Conservation (phyloP, 92 coral and sea anemone species). For the Bergia sp. region DNA sequence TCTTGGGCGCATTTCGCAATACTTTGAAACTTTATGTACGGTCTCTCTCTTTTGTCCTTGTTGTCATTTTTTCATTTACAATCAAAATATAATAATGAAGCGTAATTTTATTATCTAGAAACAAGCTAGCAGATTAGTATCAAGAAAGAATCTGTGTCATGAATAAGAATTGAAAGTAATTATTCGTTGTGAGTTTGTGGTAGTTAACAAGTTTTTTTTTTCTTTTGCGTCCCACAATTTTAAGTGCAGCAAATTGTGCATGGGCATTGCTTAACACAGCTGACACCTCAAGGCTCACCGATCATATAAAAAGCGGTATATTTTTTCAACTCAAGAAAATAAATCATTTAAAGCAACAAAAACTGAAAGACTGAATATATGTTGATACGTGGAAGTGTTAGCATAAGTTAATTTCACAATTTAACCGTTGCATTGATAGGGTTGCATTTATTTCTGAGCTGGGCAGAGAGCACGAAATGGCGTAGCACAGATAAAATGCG, state of each 20-base stretch:
- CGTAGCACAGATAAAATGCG: not conserved
- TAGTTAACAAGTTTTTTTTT: not conserved
- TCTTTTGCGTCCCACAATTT: not conserved
- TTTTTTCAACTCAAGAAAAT: no score
- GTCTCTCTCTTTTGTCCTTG: not conserved
- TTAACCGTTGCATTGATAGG: not conserved
- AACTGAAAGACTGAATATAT: not conserved
- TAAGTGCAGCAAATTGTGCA: not conserved
- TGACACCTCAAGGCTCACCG: not conserved
- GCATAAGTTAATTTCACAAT: not conserved
- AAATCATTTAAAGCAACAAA: not conserved
- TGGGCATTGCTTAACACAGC: not conserved
- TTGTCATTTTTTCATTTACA: not conserved
- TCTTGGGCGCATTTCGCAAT: not conserved
- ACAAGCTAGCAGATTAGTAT: not conserved
- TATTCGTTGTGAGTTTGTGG: not conserved
- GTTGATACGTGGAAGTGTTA: not conserved
- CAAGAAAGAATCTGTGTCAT: not conserved
- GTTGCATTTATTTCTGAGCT: not conserved
- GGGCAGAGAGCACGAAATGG: slow-evolving; percentile 1
- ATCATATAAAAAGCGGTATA: no score
- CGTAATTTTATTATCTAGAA: not conserved
- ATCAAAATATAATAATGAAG: not conserved
- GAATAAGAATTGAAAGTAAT: not conserved
- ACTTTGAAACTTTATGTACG: not conserved